phyloP scores from a whole-genome alignment of 2,888 invertebrate genomes.

The Limenitis camilla region DNA sequence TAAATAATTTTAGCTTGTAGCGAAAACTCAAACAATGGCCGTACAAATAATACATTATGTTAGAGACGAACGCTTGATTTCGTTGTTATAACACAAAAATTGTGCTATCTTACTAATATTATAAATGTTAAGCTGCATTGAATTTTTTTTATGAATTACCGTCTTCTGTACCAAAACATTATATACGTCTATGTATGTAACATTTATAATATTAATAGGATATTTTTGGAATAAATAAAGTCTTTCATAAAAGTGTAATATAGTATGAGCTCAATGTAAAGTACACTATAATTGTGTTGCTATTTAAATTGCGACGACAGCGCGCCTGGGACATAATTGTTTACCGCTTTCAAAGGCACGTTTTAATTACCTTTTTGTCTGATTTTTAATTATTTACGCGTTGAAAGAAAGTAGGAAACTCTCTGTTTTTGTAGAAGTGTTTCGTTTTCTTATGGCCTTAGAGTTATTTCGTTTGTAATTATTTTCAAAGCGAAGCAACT shows the following conservation, averaged over 20 bases:
- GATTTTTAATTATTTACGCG: slow-evolving; percentile 22
- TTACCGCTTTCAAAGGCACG: slow-evolving; percentile 24
- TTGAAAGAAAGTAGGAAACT: slow-evolving; percentile 16
- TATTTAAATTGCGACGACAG: slow-evolving; percentile 24
- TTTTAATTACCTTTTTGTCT: slow-evolving; percentile 26
- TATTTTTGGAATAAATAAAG: too few species aligned
- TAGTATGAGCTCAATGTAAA: slow-evolving; percentile 19
- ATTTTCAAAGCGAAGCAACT: neutral
- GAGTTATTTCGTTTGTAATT: slow-evolving; percentile 2
- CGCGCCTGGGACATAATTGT: slow-evolving; percentile 24
- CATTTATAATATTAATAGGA: too few species aligned
- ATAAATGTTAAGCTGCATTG: too few species aligned
- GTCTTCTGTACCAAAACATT: too few species aligned
- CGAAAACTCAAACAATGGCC: too few species aligned
- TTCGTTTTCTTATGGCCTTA: neutral
- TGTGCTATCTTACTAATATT: too few species aligned
- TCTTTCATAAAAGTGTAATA: slow-evolving; percentile 41
- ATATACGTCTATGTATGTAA: too few species aligned
- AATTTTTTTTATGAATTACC: too few species aligned
- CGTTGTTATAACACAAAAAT: too few species aligned
- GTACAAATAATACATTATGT: too few species aligned
- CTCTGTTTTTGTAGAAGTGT: slow-evolving; percentile 8
- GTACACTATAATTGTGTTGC: slow-evolving; percentile 26
- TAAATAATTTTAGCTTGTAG: too few species aligned
- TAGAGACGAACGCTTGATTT: too few species aligned